Base-by-base conservation (phyloP, 2,113 vertebrate species). In the Xenotilapia flavipinnis region DNA sequence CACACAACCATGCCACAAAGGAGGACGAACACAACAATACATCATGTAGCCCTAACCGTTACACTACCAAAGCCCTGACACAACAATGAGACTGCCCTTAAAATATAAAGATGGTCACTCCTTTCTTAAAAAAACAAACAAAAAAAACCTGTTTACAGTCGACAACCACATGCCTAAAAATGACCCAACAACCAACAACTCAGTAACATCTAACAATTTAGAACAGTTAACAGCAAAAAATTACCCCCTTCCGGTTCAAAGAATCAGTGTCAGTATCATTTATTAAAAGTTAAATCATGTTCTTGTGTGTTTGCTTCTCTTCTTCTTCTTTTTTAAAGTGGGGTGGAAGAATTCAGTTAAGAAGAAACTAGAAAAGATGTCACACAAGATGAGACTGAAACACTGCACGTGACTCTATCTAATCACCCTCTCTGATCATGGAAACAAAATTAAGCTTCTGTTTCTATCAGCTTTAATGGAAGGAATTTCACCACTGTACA, bases 1-100 rank as follows among this genome's bases (percentile, higher is more conserved):
- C 83, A 87, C 73, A 94, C 93, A 89, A 73, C 38, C 93, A 95
- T 90, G 90, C 90, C 86, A 92, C 92, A 86, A 68, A 80, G 85
- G 36, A 75, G 49, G 58, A 93, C 89, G 38, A 87, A 51, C 33
- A 91, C 88, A 90, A 82, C 81, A 91, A 79, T 75, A 90, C 84
- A 86, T 90, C 79, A 88, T 82, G 81, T 83, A 87, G 70, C 79
- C 45, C 73, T 80, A 7, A 33, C 38, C 23, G 3, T 36, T 47
- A 40, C 9, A 79, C 14, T 55, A 42, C 49, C 55, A 13, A 80
- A 17, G 21, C 26, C 40, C 62, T 79, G 65, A 79, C 75, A 79
- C 36, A 79, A 26, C 62, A 58, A 23, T 36, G 9, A 15, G 62
- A 53, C 40, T 75, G 40, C 21, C 21, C 38, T 73, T 23, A 70